Evolutionary conservation across 1,140 invertebrate genomes (phyloP).

Genomic region (Aphaenogaster ashmeadi): DNA sequence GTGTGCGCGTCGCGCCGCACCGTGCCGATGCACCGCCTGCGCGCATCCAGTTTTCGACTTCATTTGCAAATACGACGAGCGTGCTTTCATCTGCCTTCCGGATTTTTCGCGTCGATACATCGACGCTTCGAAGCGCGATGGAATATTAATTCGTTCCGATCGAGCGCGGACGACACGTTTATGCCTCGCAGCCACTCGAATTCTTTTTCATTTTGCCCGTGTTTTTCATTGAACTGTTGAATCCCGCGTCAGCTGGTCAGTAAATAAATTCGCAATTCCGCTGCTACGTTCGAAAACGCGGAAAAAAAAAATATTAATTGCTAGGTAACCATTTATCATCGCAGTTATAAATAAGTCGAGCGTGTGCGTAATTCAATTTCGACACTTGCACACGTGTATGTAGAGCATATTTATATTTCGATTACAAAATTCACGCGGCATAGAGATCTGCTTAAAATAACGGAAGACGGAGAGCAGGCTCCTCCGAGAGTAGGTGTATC

Average conservation of each 20-base stretch:
- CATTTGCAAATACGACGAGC: conserved; percentile 27
- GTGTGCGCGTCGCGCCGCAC: not conserved
- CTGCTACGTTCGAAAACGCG: not conserved
- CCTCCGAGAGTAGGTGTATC: not conserved
- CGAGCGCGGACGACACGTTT: conserved; percentile 59
- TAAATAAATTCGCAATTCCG: conserved; percentile 62
- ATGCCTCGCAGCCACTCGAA: conserved; percentile 41
- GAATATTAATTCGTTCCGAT: conserved; percentile 63
- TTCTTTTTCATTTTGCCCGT: conserved; percentile 46
- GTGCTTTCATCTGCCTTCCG: conserved; percentile 19
- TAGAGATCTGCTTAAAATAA: not conserved
- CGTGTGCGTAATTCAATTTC: not conserved
- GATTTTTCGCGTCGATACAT: conserved; percentile 43
- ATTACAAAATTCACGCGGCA: not conserved
- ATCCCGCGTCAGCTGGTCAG: conserved; percentile 57
- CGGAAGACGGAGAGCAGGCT: not conserved
- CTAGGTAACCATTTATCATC: conserved; percentile 25
- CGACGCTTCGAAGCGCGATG: conserved; percentile 40
- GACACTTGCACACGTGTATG: not conserved
- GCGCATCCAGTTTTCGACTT: conserved; percentile 8
- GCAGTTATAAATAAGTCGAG: conserved; percentile 29
- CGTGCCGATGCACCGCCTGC: not conserved
- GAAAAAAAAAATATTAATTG: conserved; percentile 38
- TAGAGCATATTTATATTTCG: not conserved
- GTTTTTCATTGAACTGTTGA: conserved; percentile 58